Evolutionary conservation across 2,113 vertebrate species (phyloP).

Genomic region (Motacilla tschutschensis): DNA sequence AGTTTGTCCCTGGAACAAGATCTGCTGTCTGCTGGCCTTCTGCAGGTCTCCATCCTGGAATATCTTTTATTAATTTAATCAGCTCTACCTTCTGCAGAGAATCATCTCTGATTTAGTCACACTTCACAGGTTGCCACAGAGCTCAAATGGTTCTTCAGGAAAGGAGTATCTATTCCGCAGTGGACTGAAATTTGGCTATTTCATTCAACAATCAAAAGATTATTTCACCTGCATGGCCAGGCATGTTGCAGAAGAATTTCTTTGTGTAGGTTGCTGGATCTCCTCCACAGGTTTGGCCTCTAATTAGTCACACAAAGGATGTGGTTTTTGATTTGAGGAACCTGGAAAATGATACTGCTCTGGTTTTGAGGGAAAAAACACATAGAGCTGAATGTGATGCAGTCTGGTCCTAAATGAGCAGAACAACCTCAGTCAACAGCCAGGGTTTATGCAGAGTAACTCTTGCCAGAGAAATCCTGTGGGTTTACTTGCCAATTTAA

Average conservation of each 20-base stretch:
- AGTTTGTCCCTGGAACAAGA: not conserved
- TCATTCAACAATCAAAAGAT: not conserved
- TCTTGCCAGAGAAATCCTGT: slow-evolving; percentile 1
- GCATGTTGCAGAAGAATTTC: not conserved
- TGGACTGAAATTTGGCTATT: not conserved
- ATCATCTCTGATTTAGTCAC: not conserved
- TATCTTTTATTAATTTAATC: not conserved
- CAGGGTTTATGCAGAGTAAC: not conserved
- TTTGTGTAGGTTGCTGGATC: not conserved
- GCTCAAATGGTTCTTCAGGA: not conserved
- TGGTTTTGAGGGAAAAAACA: not conserved
- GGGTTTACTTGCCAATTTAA: not conserved
- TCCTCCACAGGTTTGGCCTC: not conserved
- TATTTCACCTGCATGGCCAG: not conserved
- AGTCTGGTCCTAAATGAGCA: not conserved
- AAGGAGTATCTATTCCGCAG: not conserved
- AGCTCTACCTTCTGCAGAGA: not conserved
- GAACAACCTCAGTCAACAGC: not conserved
- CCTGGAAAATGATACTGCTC: not conserved
- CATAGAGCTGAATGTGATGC: fast-evolving
- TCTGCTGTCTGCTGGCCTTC: not conserved
- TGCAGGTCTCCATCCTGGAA: not conserved
- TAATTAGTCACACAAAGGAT: not conserved
- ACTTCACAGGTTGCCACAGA: not conserved
- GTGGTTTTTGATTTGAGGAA: not conserved